Evolutionary conservation across 2,113 vertebrate genomes (phyloP).

Genomic region (Siphamia tubifer): DNA sequence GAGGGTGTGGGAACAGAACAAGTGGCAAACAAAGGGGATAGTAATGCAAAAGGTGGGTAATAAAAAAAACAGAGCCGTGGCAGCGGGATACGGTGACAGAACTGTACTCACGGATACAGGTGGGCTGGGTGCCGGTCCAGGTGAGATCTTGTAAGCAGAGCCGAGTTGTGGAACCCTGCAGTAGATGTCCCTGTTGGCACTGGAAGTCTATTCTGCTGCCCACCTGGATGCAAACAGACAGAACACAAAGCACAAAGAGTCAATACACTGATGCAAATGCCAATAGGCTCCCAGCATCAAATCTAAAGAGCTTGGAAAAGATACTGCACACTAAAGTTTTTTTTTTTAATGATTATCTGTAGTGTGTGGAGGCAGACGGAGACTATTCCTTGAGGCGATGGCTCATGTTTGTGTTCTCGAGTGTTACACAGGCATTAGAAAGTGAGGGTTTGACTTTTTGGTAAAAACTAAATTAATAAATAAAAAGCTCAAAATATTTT

Average conservation of each 20-base stretch:
- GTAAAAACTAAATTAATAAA: background rate
- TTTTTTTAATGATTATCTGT: conserved; percentile 59
- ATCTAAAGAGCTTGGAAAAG: conserved; percentile 55
- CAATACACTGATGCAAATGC: conserved; percentile 64
- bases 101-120: conserved; percentile 90
- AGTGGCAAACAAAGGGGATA: background rate
- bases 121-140: conserved; percentile 91
- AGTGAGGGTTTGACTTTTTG: background rate
- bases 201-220: conserved; percentile 90
- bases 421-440: conserved; percentile 30
- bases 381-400: conserved; percentile 36
- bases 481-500: no score
- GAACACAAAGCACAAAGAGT: conserved; percentile 44
- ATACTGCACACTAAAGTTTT: conserved; percentile 28
- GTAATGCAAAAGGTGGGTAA: conserved; percentile 2
- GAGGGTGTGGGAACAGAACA: background rate
- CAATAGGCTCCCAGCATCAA: conserved; percentile 52
- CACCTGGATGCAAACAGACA: conserved; percentile 75
- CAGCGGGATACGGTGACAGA: background rate
- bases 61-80: conserved; percentile 10
- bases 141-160: conserved; percentile 93
- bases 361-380: conserved; percentile 49
- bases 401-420: conserved; percentile 40
- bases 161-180: conserved; percentile 94
- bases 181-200: conserved; percentile 93